These are phyloP conservation scores for Rhinichthys osculus DNA, from an alignment of 2,797 vertebrate species.

Conservation along the genomic window DNA sequence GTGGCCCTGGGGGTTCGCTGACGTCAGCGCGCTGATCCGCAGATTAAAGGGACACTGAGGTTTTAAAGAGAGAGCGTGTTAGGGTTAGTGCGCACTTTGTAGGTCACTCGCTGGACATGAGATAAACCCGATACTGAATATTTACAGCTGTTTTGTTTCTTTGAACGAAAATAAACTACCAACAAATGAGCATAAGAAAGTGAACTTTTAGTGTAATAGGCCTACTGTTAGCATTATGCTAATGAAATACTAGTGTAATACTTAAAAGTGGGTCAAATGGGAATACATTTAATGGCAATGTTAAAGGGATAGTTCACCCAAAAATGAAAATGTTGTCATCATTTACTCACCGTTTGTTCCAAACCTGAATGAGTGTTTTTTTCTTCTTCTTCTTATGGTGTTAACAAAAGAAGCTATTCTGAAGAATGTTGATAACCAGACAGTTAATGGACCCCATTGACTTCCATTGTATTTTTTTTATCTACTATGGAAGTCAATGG, in stretches of 20 bases:
- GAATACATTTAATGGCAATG: background rate
- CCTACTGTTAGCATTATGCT: background rate
- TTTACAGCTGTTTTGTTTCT: background rate
- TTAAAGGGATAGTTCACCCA: background rate
- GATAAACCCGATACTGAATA: background rate
- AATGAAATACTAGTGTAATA: background rate
- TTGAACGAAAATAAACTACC: background rate
- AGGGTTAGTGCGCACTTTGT: conserved; percentile 30
- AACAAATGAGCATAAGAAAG: background rate
- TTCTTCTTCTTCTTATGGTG: fast-evolving
- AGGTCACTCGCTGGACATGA: conserved; percentile 30
- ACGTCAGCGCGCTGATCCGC: conserved; percentile 83
- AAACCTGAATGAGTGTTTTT: background rate
- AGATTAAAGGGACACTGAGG: conserved; percentile 79
- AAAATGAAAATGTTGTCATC: background rate
- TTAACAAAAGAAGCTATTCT: background rate
- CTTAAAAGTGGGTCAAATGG: background rate
- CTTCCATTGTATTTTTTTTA: background rate
- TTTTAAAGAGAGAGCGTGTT: conserved; percentile 65
- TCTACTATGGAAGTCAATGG: background rate
- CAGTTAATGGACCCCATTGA: background rate
- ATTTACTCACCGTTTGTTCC: background rate
- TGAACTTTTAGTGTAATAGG: background rate
- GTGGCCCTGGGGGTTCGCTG: conserved; percentile 77
- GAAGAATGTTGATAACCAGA: background rate